Percentiles rank a stretch among this genome's conserved stretches.
These are phyloP conservation scores for Drosophila serrata DNA, from an alignment of 1,140 invertebrate genomes.

Conservation along the genomic window DNA sequence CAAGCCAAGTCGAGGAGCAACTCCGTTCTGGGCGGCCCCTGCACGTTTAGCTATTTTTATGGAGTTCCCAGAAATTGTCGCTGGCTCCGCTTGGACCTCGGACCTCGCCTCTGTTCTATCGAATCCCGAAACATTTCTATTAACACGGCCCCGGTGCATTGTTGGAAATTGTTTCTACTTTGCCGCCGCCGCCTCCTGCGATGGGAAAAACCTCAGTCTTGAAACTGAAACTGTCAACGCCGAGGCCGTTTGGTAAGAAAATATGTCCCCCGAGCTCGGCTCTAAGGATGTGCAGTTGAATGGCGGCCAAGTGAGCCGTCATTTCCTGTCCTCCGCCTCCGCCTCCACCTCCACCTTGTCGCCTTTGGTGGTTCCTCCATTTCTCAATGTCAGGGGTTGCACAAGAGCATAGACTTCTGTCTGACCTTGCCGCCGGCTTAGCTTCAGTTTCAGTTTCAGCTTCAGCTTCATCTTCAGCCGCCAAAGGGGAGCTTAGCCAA, in stretches of 20 bases:
- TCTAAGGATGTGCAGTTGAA: constrained; percentile 32
- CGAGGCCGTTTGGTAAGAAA: constrained; percentile 19
- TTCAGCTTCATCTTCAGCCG: background rate
- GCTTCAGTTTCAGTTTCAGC: background rate
- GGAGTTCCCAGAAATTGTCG: constrained; percentile 76
- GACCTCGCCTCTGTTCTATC: constrained; percentile 18
- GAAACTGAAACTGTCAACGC: constrained; percentile 38
- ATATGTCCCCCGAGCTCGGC: background rate
- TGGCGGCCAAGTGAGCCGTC: constrained; percentile 21
- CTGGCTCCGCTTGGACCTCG: constrained; percentile 30
- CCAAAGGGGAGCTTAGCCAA: constrained; percentile 37
- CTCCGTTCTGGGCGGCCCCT: constrained; percentile 70
- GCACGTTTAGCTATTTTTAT: constrained; percentile 83
- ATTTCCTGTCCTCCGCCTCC: constrained; percentile 45
- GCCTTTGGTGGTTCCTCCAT: background rate
- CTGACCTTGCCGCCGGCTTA: constrained; percentile 50
- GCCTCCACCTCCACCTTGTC: background rate
- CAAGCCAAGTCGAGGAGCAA: background rate
- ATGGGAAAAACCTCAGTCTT: constrained; percentile 38
- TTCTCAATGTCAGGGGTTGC: constrained; percentile 52
- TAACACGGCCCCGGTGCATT: constrained; percentile 64
- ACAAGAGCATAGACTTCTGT: background rate
- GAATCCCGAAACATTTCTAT: constrained; percentile 68
- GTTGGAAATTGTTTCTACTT: constrained; percentile 50
- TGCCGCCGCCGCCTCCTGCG: constrained; percentile 38